Percentiles rank a stretch among this genome's conserved stretches.
Evolutionary conservation across 1,140 invertebrate genomes (phyloP).

Genomic region (Caerostris extrusa): DNA sequence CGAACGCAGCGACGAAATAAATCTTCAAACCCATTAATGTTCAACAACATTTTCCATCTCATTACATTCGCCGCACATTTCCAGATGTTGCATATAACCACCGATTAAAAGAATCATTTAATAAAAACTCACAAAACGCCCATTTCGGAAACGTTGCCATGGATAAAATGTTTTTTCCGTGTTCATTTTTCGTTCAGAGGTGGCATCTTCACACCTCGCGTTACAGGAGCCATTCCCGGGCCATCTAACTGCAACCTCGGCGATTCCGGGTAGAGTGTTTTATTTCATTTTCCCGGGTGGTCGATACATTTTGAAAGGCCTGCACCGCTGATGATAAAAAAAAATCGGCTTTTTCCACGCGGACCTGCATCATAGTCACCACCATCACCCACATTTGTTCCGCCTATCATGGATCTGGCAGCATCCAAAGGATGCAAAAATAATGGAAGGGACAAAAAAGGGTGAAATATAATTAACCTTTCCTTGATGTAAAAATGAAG

Average conservation of each 20-base stretch:
- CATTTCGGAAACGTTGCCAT: background rate
- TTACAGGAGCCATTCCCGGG: background rate
- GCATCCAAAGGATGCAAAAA: background rate
- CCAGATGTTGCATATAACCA: background rate
- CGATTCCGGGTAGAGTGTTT: background rate
- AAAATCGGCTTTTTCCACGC: slow-evolving; percentile 62
- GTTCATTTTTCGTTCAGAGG: slow-evolving; percentile 16
- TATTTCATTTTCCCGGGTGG: slow-evolving; percentile 27
- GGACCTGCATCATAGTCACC: slow-evolving; percentile 3
- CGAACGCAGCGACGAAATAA: too few relatives aligned
- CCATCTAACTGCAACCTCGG: background rate
- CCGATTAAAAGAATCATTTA: background rate
- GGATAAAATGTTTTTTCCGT: slow-evolving; percentile 28
- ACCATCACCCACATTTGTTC: slow-evolving; percentile 28
- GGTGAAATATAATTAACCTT: slow-evolving; percentile 37
- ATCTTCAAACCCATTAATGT: too few relatives aligned
- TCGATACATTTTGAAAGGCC: slow-evolving; percentile 62
- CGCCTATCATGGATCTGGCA: slow-evolving; percentile 38
- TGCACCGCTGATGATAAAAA: slow-evolving; percentile 61
- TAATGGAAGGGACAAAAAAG: background rate
- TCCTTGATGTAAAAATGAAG: background rate
- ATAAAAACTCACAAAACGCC: background rate
- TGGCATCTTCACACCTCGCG: background rate
- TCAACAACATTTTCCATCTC: too few relatives aligned
- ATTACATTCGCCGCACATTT: background rate